Conservation (phyloP, 2,113 vertebrate species). For the Camelus bactrianus region DNA sequence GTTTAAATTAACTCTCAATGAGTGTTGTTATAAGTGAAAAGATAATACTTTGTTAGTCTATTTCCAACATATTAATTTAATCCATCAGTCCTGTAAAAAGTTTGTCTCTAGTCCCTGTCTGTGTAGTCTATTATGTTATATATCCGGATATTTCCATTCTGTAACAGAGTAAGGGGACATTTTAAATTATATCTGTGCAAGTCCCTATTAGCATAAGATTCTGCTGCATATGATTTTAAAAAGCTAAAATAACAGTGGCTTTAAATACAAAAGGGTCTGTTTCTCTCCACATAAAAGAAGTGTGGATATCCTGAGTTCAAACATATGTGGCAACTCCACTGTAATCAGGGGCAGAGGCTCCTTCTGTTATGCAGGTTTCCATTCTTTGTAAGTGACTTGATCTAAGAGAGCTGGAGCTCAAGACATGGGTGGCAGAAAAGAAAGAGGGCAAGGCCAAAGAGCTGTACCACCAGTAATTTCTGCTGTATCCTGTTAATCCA, state of each 20-base stretch:
- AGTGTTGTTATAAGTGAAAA: neutral
- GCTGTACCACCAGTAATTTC: neutral
- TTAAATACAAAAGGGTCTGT: neutral
- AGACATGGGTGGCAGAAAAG: neutral
- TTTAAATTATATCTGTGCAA: neutral
- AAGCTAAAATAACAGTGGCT: neutral
- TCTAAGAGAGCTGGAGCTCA: neutral
- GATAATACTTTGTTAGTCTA: neutral
- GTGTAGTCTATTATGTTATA: neutral
- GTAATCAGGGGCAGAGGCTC: neutral
- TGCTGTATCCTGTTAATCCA: neutral
- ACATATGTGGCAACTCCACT: neutral
- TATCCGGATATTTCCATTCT: neutral
- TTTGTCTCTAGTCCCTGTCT: neutral
- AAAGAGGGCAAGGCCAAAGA: neutral
- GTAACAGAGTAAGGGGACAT: neutral
- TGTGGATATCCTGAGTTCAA: neutral
- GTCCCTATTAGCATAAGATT: neutral
- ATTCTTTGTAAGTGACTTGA: neutral
- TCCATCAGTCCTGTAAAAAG: neutral
- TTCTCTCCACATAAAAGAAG: neutral
- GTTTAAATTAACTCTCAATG: constrained; percentile 8
- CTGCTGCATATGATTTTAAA: neutral
- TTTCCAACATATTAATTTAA: neutral
- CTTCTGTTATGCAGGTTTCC: neutral